A percentile compares a stretch with the other conserved stretches of the same genome.
Conservation (phyloP, 1,140 invertebrate genomes). For the Bombus waltoni region DNA sequence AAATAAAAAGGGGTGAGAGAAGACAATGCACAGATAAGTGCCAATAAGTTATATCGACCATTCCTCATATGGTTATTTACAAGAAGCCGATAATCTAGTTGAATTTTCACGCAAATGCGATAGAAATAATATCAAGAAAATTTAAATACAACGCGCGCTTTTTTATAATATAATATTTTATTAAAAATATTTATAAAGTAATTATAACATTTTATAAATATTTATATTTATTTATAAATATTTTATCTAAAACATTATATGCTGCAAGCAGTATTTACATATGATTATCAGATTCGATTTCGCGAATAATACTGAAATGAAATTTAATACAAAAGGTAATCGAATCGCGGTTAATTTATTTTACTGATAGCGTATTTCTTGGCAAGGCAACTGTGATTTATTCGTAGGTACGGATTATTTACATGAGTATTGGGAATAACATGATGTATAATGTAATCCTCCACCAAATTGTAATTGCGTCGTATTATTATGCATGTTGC, state of each 20-base stretch:
- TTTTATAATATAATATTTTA: not conserved
- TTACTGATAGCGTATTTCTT: slow-evolving; percentile 19
- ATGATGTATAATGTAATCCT: slow-evolving; percentile 4
- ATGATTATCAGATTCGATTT: not conserved
- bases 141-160: too few species aligned
- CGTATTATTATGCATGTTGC: slow-evolving; percentile 19
- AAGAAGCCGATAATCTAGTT: not conserved
- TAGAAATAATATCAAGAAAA: not conserved
- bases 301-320: not conserved
- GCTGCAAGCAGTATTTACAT: slow-evolving; percentile 24
- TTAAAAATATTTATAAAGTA: not conserved
- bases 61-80: slow-evolving; percentile 35
- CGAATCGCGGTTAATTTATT: slow-evolving; percentile 8
- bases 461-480: slow-evolving; percentile 39
- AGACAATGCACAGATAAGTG: slow-evolving; percentile 17
- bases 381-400: not conserved
- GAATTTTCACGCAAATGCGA: not conserved
- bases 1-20: not conserved
- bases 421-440: slow-evolving; percentile 16
- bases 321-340: not conserved
- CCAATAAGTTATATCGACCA: slow-evolving; percentile 7
- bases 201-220: too few species aligned
- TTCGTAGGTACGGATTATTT: not conserved
- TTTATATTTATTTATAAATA: not conserved
- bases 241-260: not conserved